Evolutionary conservation across 2,797 vertebrate species (phyloP), one percentile per base, ranked within the genome.

Genomic region (Sebastes iracundus): DNA sequence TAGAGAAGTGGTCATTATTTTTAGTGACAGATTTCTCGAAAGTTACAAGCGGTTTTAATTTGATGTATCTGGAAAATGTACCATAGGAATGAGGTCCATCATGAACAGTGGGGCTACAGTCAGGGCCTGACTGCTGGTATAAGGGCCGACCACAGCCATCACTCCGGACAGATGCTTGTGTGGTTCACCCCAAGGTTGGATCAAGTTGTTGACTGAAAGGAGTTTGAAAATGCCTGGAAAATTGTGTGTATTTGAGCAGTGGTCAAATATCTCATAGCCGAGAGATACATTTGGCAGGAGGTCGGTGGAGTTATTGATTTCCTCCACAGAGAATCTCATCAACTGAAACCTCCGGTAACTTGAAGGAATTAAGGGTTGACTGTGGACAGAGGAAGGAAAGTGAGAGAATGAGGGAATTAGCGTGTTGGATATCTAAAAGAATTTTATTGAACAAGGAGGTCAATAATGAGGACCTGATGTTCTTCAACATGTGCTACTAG

Each of bases 221-320:
- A 95, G 88, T 7, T 88, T 73, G 0, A 96, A 88, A 23, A 93
- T 53, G 2, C 74, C 81, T 5, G 91, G 86, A 22, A 95, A 93
- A 75, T 70, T 94, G 6, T 79, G 32, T 2, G 20, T 61, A 6
- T 89, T 32, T 6, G 95, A 95, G 85, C 97, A 97, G 66, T 93
- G 76, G 42, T 97, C 97, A 79, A 96, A 95, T 25, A 97, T 92
- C 59, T 96, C 90, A 22, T 97, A 97, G 68, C 97, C 97, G 4
- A 97, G 90, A 30, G 64, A 92, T n/a, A 97, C 66, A 0, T 95
- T 93, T 0, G 97, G 96, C 58, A 97, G 92, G 11, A 97, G 91
- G 13, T 13, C 2, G 20, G 88, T 95, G 2, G 87, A 95, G 61
- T 96, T 97, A 82, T 97, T 97, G 77, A 97, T 95, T 85, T 97